Conservation (phyloP, 2,888 invertebrate genomes). For the Serrognathus titanus region DNA sequence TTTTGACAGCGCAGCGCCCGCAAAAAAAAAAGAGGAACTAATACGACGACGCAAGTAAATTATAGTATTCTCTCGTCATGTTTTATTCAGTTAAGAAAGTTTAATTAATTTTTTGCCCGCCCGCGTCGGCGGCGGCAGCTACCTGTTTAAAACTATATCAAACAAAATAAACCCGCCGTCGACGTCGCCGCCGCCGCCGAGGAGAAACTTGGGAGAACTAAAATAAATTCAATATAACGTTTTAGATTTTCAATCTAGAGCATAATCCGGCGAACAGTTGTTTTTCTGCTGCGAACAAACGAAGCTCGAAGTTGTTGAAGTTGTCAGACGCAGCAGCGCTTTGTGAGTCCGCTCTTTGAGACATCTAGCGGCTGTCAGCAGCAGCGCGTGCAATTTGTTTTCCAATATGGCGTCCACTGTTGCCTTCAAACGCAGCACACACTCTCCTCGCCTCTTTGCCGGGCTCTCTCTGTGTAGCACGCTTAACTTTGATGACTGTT, state of each 20-base stretch:
- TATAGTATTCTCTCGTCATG: too few species aligned
- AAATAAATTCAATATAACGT: conserved; percentile 32
- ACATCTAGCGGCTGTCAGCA: conserved; percentile 47
- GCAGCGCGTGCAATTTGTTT: conserved; percentile 46
- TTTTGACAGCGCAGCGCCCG: too few species aligned
- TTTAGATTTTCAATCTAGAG: conserved; percentile 40
- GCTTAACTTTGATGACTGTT: conserved; percentile 22
- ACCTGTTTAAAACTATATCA: conserved; percentile 11
- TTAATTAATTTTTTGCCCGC: conserved; percentile 5
- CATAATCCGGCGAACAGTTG: conserved; percentile 40
- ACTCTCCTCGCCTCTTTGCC: conserved; percentile 17
- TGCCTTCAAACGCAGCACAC: conserved; percentile 41
- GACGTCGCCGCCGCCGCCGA: neutral
- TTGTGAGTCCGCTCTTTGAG: conserved; percentile 47
- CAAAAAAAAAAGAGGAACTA: too few species aligned
- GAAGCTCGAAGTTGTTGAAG: conserved; percentile 46
- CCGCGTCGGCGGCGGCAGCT: neutral
- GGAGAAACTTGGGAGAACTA: conserved; percentile 20
- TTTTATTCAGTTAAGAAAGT: neutral
- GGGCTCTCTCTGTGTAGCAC: neutral
- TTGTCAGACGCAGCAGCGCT: conserved; percentile 43
- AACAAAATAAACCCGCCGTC: conserved; percentile 14
- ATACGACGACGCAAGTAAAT: too few species aligned
- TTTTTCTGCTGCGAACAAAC: conserved; percentile 42
- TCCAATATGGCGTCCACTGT: conserved; percentile 43